These are phyloP conservation scores for Sthenelais limicola DNA, from an alignment of 2,888 invertebrate genomes.

Conservation along the genomic window DNA sequence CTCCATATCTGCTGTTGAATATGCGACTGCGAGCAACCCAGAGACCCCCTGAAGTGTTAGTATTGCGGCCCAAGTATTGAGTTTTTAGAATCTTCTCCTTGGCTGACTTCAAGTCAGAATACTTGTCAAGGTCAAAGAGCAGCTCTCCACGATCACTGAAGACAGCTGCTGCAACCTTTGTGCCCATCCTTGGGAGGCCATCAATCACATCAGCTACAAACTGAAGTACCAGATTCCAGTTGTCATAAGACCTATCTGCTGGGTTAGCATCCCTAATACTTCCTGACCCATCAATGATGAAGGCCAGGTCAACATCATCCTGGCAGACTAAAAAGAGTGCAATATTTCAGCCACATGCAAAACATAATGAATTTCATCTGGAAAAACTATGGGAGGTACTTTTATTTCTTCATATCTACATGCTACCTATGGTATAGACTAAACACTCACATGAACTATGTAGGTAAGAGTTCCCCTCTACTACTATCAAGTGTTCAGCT, in stretches of 20 bases:
- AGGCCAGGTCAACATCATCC: constrained; percentile 40
- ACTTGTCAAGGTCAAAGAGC: constrained; percentile 11
- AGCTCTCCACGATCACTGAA: constrained; percentile 35
- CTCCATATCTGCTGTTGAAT: constrained; percentile 35
- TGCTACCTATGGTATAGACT: too few relatives aligned
- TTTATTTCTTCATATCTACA: too few relatives aligned
- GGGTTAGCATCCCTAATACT: constrained; percentile 45
- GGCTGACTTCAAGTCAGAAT: not conserved
- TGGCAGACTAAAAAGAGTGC: too few relatives aligned
- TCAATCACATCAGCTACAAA: constrained; percentile 34
- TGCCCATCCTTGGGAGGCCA: constrained; percentile 1
- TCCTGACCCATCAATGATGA: constrained; percentile 46
- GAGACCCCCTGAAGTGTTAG: constrained; percentile 44
- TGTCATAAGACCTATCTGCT: constrained; percentile 33
- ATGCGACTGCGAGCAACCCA: constrained; percentile 1
- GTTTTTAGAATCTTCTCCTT: constrained; percentile 23
- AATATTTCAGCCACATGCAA: too few relatives aligned
- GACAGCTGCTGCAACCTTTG: constrained; percentile 38
- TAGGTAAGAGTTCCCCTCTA: too few relatives aligned
- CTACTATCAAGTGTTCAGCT: too few relatives aligned
- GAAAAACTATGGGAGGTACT: too few relatives aligned
- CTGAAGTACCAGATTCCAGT: constrained; percentile 35
- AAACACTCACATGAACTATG: too few relatives aligned
- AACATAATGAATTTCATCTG: too few relatives aligned
- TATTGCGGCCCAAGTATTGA: constrained; percentile 39